A percentile compares a stretch with the other conserved stretches of the same genome.
These are phyloP conservation scores for Anoplolepis gracilipes DNA, from an alignment of 1,140 invertebrate species.

Conservation along the genomic window DNA sequence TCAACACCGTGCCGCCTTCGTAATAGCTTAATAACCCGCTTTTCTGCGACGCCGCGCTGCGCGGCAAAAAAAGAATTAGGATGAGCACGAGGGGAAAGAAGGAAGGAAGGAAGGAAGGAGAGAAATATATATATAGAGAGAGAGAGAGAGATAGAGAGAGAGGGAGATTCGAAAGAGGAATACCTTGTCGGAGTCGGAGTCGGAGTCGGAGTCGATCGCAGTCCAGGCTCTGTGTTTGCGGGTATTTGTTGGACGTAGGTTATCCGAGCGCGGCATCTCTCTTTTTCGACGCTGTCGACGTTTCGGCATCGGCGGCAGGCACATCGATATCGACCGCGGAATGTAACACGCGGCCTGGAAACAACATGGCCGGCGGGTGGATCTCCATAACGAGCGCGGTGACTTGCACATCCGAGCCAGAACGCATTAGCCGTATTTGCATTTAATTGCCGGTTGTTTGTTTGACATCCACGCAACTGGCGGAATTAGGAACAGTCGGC, in stretches of 20 bases:
- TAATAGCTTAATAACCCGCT: constrained; percentile 60
- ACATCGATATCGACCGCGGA: constrained; percentile 75
- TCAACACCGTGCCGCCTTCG: constrained; percentile 55
- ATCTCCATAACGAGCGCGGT: constrained; percentile 82
- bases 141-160: background rate
- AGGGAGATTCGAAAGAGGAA: constrained; percentile 16
- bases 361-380: constrained; percentile 79
- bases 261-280: constrained; percentile 68
- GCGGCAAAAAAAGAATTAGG: constrained; percentile 26
- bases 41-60: constrained; percentile 49
- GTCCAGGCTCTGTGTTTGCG: constrained; percentile 65
- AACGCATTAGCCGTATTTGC: constrained; percentile 85
- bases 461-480: constrained; percentile 83
- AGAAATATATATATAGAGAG: no score
- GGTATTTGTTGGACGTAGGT: constrained; percentile 65
- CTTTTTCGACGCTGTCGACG: constrained; percentile 28
- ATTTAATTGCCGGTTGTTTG: constrained; percentile 86
- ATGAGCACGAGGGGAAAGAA: background rate
- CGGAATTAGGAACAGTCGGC: constrained; percentile 76
- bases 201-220: constrained; percentile 43
- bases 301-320: constrained; percentile 25
- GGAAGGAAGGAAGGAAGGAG: background rate
- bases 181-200: constrained; percentile 32
- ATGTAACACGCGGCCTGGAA: constrained; percentile 72
- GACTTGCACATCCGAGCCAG: constrained; percentile 83